Conservation (phyloP, 2,888 invertebrate genomes). For the Apamea epomidion region DNA sequence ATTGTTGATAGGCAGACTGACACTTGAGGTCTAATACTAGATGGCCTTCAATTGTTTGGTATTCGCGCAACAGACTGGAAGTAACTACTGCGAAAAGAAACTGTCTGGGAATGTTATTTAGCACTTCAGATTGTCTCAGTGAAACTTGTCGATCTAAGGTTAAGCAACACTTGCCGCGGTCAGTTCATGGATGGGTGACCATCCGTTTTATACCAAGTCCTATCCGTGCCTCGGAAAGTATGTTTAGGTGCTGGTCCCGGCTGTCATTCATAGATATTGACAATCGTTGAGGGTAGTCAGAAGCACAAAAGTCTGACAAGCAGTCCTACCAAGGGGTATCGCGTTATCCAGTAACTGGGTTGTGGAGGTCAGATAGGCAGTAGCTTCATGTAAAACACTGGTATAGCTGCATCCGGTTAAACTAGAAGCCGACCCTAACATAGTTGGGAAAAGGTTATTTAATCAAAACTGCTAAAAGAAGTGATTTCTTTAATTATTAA, state of each 20-base stretch:
- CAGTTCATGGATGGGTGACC: not conserved
- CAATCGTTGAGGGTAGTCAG: not conserved
- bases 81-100: not conserved
- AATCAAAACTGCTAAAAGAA: too few species aligned
- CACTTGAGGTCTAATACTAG: conserved; percentile 21
- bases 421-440: not conserved
- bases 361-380: not conserved
- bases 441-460: too few species aligned
- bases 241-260: not conserved
- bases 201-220: not conserved
- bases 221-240: not conserved
- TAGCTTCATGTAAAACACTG: not conserved
- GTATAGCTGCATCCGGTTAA: not conserved
- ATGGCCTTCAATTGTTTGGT: conserved; percentile 18
- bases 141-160: not conserved
- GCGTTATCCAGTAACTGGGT: not conserved
- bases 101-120: not conserved
- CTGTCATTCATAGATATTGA: not conserved
- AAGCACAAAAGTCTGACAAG: not conserved
- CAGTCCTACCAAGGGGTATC: not conserved
- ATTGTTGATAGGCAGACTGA: not conserved
- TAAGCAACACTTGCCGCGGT: not conserved
- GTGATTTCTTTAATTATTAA: too few species aligned
- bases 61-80: conserved; percentile 13
- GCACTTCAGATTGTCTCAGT: not conserved